Conservation (phyloP, 1,140 invertebrate genomes). For the Euura saliciscinereae region DNA sequence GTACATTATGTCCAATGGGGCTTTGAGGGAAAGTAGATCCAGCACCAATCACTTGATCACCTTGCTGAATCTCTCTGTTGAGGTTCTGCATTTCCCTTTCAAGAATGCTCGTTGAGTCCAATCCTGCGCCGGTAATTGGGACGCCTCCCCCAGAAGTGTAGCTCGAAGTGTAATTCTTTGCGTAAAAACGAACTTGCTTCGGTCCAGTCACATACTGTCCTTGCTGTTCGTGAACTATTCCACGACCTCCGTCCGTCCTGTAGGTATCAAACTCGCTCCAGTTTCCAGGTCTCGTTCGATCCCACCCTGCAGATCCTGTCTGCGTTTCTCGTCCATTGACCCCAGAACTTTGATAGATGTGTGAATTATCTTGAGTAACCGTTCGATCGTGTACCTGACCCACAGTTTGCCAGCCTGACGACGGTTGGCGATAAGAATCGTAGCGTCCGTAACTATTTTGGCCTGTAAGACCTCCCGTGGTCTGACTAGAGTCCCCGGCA, state of each 20-base stretch:
- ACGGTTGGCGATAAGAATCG: too few relatives aligned
- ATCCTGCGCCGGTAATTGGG: background rate
- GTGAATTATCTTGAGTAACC: too few relatives aligned
- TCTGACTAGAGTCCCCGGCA: too few relatives aligned
- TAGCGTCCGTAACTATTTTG: too few relatives aligned
- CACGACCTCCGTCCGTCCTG: constrained; percentile 33
- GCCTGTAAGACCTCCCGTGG: too few relatives aligned
- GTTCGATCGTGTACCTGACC: too few relatives aligned
- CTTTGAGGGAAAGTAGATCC: background rate
- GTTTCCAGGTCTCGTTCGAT: constrained; percentile 16
- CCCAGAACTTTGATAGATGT: background rate
- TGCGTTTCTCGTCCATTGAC: background rate
- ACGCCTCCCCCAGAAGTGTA: constrained; percentile 27
- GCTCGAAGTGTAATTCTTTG: constrained; percentile 42
- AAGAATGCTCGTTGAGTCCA: constrained; percentile 6
- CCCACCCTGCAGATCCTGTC: background rate
- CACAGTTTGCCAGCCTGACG: too few relatives aligned
- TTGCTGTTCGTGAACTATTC: constrained; percentile 36
- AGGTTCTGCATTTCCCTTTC: constrained; percentile 20
- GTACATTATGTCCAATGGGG: background rate
- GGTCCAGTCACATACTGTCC: constrained; percentile 38
- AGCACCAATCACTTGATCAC: background rate
- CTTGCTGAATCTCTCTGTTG: constrained; percentile 24
- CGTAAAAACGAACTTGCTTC: constrained; percentile 36
- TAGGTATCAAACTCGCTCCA: constrained; percentile 35